These are phyloP conservation scores for Muschampia plurimacula DNA, from an alignment of 2,888 invertebrate genomes.

Conservation along the genomic window DNA sequence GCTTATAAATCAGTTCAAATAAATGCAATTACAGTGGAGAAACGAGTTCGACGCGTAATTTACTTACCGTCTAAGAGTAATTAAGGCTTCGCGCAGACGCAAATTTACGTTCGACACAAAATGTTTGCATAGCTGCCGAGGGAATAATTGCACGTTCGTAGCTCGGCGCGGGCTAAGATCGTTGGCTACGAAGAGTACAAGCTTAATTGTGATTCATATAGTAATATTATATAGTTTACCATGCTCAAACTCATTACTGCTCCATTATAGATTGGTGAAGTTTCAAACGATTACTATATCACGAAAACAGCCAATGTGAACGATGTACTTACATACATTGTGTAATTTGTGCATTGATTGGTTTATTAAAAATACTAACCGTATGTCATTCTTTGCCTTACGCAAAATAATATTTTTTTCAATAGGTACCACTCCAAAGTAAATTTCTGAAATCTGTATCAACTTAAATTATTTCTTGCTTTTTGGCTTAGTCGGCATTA, in stretches of 20 bases:
- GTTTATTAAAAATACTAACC: too few species aligned
- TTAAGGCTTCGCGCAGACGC: conserved; percentile 51
- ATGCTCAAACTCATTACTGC: neutral
- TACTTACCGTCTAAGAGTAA: conserved; percentile 54
- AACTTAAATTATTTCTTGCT: too few species aligned
- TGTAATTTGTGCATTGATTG: too few species aligned
- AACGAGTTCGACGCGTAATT: conserved; percentile 50
- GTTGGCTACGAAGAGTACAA: conserved; percentile 9
- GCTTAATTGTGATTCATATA: conserved; percentile 6
- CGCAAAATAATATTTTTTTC: too few species aligned
- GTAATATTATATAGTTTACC: neutral
- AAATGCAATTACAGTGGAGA: conserved; percentile 51
- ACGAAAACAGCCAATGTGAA: too few species aligned
- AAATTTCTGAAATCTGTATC: too few species aligned
- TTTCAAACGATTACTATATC: too few species aligned
- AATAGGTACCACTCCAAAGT: too few species aligned
- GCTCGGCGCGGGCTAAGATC: conserved; percentile 8
- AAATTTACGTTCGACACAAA: conserved; percentile 59
- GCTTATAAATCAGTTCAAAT: conserved; percentile 50
- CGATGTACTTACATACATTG: too few species aligned
- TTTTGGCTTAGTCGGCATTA: too few species aligned
- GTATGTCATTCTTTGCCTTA: too few species aligned
- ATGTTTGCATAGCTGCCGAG: conserved; percentile 55
- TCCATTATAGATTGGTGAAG: too few species aligned
- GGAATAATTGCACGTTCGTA: conserved; percentile 53